A percentile compares a stretch with the other conserved stretches of the same genome.
Evolutionary conservation across 2,797 vertebrate genomes (phyloP).

Genomic region (Muscicapa comitata): DNA sequence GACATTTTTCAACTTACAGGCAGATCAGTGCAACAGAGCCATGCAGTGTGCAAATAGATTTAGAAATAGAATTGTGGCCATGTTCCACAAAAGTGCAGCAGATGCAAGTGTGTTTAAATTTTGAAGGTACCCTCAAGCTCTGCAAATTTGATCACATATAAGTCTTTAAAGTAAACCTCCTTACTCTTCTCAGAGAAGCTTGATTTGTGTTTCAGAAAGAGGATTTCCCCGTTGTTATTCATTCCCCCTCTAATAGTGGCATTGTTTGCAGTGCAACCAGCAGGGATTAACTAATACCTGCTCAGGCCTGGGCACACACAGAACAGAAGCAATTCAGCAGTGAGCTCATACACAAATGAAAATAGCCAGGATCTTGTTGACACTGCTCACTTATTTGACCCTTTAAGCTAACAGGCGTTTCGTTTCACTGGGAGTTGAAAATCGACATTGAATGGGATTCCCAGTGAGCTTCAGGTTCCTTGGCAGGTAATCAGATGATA

Average conservation of each 20-base stretch:
- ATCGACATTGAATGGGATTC: slow-evolving; percentile 11
- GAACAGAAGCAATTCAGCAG: background rate
- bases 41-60: background rate
- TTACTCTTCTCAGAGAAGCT: background rate
- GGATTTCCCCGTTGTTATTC: background rate
- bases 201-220: background rate
- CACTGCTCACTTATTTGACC: slow-evolving; percentile 12
- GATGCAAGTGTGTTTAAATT: background rate
- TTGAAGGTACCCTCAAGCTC: background rate
- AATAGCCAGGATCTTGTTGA: background rate
- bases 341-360: background rate
- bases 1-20: background rate
- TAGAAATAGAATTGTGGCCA: rapidly evolving
- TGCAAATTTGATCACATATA: background rate
- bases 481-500: slow-evolving; percentile 49
- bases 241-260: background rate
- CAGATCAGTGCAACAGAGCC: background rate
- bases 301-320: rapidly evolving
- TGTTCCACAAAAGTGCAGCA: background rate
- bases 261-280: background rate
- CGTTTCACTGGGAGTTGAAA: slow-evolving; percentile 30
- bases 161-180: background rate
- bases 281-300: background rate
- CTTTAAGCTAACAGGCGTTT: background rate
- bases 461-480: background rate